Conservation (phyloP, 2,888 invertebrate species). For the Drosophila vallismaia region DNA sequence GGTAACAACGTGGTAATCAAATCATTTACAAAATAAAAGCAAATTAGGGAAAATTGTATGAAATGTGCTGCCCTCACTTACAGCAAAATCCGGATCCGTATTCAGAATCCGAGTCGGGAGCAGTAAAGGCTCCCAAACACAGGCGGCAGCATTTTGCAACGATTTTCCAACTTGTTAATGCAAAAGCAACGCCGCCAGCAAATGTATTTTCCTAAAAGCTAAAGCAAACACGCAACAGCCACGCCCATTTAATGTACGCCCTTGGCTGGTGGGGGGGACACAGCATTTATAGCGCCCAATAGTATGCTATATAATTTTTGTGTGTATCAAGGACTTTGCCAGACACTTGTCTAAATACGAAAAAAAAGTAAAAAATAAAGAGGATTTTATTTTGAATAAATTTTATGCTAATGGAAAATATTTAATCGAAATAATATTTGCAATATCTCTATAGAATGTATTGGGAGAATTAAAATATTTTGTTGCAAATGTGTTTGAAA, state of each 20-base stretch:
- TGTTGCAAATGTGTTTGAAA: constrained; percentile 3
- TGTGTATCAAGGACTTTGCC: neutral
- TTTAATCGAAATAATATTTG: neutral
- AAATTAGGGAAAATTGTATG: constrained; percentile 57
- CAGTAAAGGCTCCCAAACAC: neutral
- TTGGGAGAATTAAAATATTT: constrained; percentile 5
- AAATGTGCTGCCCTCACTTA: constrained; percentile 16
- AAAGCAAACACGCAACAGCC: constrained; percentile 37
- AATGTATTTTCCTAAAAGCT: neutral
- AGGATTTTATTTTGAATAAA: neutral
- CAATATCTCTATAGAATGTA: neutral
- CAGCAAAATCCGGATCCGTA: neutral
- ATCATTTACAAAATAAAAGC: constrained; percentile 71
- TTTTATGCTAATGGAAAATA: neutral
- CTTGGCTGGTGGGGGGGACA: constrained; percentile 25
- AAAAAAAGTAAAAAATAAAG: neutral
- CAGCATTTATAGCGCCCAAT: constrained; percentile 53
- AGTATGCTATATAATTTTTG: constrained; percentile 50
- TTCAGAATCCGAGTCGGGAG: neutral
- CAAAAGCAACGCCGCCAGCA: constrained; percentile 37
- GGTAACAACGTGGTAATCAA: constrained; percentile 61
- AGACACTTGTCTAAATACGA: neutral
- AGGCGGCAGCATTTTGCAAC: constrained; percentile 23
- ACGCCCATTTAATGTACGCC: constrained; percentile 66
- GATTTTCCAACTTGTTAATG: constrained; percentile 47